A percentile compares a stretch with the other conserved stretches of the same genome.
phyloP scores from a whole-genome alignment of 1,140 invertebrate species.

The Physella acuta region DNA sequence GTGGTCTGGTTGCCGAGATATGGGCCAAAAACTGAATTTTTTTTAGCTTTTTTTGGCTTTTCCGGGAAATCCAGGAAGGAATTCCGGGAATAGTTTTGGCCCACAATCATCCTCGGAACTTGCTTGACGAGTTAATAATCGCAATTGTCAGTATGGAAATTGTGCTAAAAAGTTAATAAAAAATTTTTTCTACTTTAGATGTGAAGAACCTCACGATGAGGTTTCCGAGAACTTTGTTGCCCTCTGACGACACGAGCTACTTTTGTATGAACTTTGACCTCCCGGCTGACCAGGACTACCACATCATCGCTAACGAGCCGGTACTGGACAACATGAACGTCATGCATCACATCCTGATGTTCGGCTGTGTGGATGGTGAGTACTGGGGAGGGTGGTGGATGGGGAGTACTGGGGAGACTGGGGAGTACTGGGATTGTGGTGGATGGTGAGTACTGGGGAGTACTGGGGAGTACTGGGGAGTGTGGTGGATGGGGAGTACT shows the following conservation, averaged over 20 bases:
- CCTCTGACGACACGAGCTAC: slow-evolving; percentile 32
- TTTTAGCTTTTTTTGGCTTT: not conserved
- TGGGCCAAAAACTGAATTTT: too few relatives aligned
- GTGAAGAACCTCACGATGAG: slow-evolving; percentile 1
- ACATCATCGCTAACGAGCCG: slow-evolving; percentile 32
- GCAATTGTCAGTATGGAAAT: too few relatives aligned
- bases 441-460: not conserved
- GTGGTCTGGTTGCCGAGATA: too few relatives aligned
- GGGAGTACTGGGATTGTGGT: not conserved
- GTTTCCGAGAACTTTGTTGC: slow-evolving; percentile 20
- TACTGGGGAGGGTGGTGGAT: not conserved
- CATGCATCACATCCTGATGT: slow-evolving; percentile 34
- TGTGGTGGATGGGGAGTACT: not conserved
- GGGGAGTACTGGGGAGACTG: not conserved
- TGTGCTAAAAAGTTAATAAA: not conserved
- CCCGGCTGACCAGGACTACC: slow-evolving; percentile 25
- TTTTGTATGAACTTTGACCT: slow-evolving; percentile 31
- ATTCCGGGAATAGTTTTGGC: not conserved
- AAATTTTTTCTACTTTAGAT: slow-evolving; percentile 10
- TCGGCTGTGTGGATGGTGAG: slow-evolving; percentile 20
- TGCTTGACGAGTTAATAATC: not conserved
- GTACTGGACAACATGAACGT: slow-evolving; percentile 31
- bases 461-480: not conserved
- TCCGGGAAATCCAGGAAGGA: not conserved
- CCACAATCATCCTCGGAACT: not conserved